Base-by-base conservation (phyloP, 2,797 vertebrate species). In the Octomys mimax region DNA sequence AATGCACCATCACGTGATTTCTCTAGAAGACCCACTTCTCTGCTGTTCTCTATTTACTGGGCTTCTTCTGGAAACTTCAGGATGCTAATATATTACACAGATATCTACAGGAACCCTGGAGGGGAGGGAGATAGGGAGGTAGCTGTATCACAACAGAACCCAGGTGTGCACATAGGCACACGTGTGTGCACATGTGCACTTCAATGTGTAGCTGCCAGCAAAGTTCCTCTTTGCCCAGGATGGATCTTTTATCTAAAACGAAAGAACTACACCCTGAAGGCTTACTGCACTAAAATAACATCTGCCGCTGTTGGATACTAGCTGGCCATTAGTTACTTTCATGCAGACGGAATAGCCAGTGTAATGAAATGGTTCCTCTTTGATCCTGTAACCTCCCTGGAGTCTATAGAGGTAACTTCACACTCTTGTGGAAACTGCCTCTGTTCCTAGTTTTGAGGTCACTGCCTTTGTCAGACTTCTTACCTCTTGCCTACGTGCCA, bases 231-330 rank as follows among this genome's bases (percentile, higher is more conserved):
- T 73, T 83, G 49, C 62, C 70, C 39, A 21, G 19, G 21, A 70
- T 49, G 16, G 33, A 57, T 52, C 75, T 87, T 93, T 78, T 95
- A 49, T 79, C 68, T 33, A 89, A 95, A 39, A 92, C 71, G 36
- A 42, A 78, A 68, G 61, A 88, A 52, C 33, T 39, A 18, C 2
- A 86, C 4, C 3, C 21, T 75, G 62, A 61, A 94, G 16, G 87
- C 46, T 59, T 89, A 68, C 31, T 26, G 21, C 62, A 49, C 21
- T 21, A 78, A 88, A 61, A 77, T 22, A 57, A 75, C 16, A 13
- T 57, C 87, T 75, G 52, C 61, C 21, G 5, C 19, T 62, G 42
- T 36, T 85, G 57, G 22, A 57, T 49, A 39, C 84, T 46, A 46
- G 64, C 10, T 59, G 31, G 84, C 79, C 59, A n/a, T 68, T 83